These are phyloP conservation scores for Lamellibrachia luymesi DNA, from an alignment of 1,140 invertebrate species.

Conservation along the genomic window DNA sequence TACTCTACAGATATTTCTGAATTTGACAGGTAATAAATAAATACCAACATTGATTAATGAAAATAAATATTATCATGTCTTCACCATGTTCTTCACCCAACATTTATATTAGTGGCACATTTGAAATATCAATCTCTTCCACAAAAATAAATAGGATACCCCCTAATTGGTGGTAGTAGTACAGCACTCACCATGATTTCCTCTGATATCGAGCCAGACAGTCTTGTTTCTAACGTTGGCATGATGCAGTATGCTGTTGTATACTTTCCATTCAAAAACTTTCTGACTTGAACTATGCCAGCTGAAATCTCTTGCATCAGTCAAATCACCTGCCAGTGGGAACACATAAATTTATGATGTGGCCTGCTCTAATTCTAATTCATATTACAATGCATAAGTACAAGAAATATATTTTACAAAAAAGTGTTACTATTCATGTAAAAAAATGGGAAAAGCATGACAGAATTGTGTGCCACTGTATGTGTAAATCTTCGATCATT, in stretches of 20 bases:
- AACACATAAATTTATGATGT: background rate
- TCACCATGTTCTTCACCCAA: too few relatives aligned
- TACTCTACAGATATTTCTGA: too few relatives aligned
- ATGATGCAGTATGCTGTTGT: constrained; percentile 71
- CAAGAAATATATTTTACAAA: too few relatives aligned
- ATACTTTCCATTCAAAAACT: constrained; percentile 80
- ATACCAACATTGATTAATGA: too few relatives aligned
- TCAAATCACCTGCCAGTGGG: constrained; percentile 71
- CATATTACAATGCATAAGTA: background rate
- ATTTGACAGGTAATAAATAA: too few relatives aligned
- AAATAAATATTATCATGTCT: too few relatives aligned
- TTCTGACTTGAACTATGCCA: constrained; percentile 79
- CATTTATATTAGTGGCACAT: background rate
- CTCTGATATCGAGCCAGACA: constrained; percentile 85
- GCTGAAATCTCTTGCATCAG: constrained; percentile 80
- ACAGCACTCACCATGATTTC: constrained; percentile 81
- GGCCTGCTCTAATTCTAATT: background rate
- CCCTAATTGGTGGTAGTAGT: background rate
- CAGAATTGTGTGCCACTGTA: too few relatives aligned
- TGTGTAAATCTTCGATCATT: too few relatives aligned
- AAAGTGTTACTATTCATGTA: background rate
- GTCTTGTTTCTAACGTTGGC: constrained; percentile 70
- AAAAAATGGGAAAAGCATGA: background rate
- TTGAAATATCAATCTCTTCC: background rate
- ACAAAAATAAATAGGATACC: background rate